Evolutionary conservation across 2,797 vertebrate genomes (phyloP).

Genomic region (Manis pentadactyla): DNA sequence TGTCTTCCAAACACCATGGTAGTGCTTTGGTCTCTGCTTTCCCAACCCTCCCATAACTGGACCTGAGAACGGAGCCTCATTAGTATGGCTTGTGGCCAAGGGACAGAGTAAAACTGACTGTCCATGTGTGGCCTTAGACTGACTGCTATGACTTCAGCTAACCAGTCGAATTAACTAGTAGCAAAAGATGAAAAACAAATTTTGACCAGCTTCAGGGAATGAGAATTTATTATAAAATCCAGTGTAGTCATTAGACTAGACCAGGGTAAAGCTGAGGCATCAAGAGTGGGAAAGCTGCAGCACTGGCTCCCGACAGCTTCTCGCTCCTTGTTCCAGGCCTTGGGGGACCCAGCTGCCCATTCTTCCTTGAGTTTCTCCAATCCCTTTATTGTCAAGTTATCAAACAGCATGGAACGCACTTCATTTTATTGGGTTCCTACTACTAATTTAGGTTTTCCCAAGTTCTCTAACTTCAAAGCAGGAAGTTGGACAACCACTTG

Average conservation of each 20-base stretch:
- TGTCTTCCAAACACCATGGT: not conserved
- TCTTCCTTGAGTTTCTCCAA: not conserved
- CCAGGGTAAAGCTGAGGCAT: not conserved
- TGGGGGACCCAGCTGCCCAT: not conserved
- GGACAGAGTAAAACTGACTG: not conserved
- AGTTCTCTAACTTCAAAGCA: conserved; percentile 65
- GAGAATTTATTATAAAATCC: not conserved
- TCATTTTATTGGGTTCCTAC: conserved; percentile 29
- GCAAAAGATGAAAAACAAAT: conserved; percentile 60
- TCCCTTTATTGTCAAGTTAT: not conserved
- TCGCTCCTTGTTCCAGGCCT: not conserved
- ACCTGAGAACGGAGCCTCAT: not conserved
- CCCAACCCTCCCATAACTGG: not conserved
- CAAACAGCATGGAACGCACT: not conserved
- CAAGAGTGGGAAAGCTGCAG: not conserved
- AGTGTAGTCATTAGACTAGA: no score
- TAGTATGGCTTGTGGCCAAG: conserved; percentile 22
- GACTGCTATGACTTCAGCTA: conserved; percentile 29
- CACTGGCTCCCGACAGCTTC: not conserved
- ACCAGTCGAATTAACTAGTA: conserved; percentile 54
- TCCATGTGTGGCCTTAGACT: not conserved
- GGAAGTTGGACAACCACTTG: conserved; percentile 31
- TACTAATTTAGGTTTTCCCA: conserved; percentile 48
- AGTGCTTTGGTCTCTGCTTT: conserved; percentile 38
- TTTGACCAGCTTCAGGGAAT: conserved; percentile 43